Base-by-base conservation (phyloP, 1,140 invertebrate genomes). In the Ylistrum balloti region DNA sequence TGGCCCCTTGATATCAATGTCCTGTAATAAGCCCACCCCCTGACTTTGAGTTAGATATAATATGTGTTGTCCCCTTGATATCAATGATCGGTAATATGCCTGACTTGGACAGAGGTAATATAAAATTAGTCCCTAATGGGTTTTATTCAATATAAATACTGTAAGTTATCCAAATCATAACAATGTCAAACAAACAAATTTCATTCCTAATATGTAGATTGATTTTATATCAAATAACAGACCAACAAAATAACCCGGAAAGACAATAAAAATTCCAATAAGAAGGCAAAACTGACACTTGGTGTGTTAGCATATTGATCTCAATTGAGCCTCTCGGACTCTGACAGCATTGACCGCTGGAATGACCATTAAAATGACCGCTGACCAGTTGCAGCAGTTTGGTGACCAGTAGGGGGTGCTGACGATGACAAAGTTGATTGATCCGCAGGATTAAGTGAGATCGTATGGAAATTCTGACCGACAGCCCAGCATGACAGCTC, bases 401-500 rank as follows among this genome's bases (percentile, higher is more conserved):
- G 22, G 56, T 74, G 1, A 74, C 22, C 56, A 74, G 56, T 11
- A 28, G 56, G 56, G 28, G 56, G 56, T n/a, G n/a, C 56, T 74
- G 56, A 28, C n/a, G 56, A 74, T 74, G 56, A 5, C 56, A 28
- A n/a, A n/a, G 22, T 28, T 28, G 56, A 74, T 74, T 74, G 56
- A 74, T 74, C 56, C n/a, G 22, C 56, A 28, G 56, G 56, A 74
- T 74, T 74, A 74, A 74, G 56, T 74, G 56, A 74, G 56, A 74
- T 74, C 56, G 56, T 74, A 74, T 74, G 56, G 56, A 74, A 74
- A 74, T 74, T 74, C 56, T 74, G n/a, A 74, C 17, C 9, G 56
- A 74, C 56, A 74, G 56, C n/a, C 56, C 56, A n/a, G 56, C 56
- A 74, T 74, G 56, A n/a, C 56, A 28, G 22, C 56, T n/a, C 56